Evolutionary conservation across 1,140 invertebrate genomes (phyloP), one percentile per base, ranked within the genome.

Genomic region (Tetramorium alpestre): DNA sequence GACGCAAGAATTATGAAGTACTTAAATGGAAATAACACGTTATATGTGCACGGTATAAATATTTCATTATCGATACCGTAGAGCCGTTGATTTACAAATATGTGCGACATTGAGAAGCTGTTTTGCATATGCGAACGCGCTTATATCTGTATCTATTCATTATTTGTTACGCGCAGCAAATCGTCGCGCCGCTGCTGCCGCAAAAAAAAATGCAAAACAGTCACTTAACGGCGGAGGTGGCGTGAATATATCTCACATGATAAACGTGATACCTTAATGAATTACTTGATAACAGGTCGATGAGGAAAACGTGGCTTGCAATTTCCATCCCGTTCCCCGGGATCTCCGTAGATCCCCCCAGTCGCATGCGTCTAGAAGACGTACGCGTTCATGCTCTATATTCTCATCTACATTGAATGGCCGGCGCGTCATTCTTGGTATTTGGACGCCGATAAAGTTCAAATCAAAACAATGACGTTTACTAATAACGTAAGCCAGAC

Each of bases 401-500:
- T 78, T 33, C 75, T 78, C 22, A 81, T 56, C 51, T 70, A 28
- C 78, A 58, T 70, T 70, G 78, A 70, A 81, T 70, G 38, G 33
- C 8, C n/a, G 41, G 6, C 47, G 60, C n/a, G 25, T 44, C 10
- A 25, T 65, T 65, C 33, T 16, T n/a, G 3, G 22, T 25, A 54
- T 69, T 80, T 22, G 2, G 16, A 54, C 7, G n/a, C n/a, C 44
- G 18, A 65, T n/a, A 33, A 33, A 67, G 18, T 0, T 10, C 41
- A 38, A 44, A 8, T 49, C 18, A 33, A 81, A 38, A 22, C 28
- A 54, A 13, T 47, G 38, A 69, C 41, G n/a, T 67, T 22, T 64
- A 41, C 11, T 44, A 49, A 69, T 54, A 41, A 67, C 22, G 7
- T 18, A 3, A 13, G 16, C 10, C 25, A 64, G 58, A 67, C 28